Base-by-base conservation (phyloP, 2,888 invertebrate genomes). In the Chrysolina americana region DNA sequence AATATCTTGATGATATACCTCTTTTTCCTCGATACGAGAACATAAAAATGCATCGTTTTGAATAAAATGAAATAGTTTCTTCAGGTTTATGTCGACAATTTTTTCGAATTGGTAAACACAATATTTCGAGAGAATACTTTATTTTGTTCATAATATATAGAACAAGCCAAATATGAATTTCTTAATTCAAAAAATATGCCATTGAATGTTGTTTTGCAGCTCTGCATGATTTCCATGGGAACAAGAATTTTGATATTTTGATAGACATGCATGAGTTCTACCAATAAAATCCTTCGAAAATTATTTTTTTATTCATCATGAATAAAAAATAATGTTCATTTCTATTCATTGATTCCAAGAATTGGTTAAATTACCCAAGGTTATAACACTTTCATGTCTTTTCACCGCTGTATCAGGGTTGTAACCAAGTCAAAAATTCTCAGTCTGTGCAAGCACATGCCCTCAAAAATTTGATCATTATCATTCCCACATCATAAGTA, bases 271-370 rank as follows among this genome's bases (percentile, higher is more conserved):
- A 47, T n/a, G n/a, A 6, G 4, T 8, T 6, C n/a, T n/a, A 8
- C n/a, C 1, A 5, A 47, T 15, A 47, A 47, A 47, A n/a, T 47
- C 47, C 47, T 47, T 47, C 5, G 8, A 47, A n/a, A 47, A 47
- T n/a, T 5, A n/a, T 47, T 47, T n/a, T 47, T 47, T n/a, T 15
- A n/a, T 47, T n/a, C 8, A 47, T 8, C 47, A 47, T 47, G 47
- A 47, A 47, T 15, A 47, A 47, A 47, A 47, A 47, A 47, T 47
- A 47, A 47, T 47, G 47, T 47, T 47, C 47, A 47, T 47, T 47
- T 47, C 15, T 47, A 47, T 47, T n/a, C 6, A 47, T 47, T 47
- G 47, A 15, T 47, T 47, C 5, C 47, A 47, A 47, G 8, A 47
- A 47, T 47, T 47, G 13, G 15, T 47, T 47, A 13, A 47, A n/a